Conservation (phyloP, 1,140 invertebrate genomes). For the Pachypsylla venusta region DNA sequence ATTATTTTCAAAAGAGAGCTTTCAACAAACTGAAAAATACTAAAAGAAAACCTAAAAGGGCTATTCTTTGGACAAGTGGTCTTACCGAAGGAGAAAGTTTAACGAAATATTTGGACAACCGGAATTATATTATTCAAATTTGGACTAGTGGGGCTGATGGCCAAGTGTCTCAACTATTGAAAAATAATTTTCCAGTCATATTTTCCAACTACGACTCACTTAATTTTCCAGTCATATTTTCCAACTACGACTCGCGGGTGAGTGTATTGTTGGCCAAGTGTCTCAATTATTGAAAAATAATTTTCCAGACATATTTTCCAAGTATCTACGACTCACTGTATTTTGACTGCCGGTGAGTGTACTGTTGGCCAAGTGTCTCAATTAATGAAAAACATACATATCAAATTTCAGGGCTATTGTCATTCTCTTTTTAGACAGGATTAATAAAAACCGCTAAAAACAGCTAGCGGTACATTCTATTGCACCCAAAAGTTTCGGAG, state of each 20-base stretch:
- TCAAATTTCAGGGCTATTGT: no score
- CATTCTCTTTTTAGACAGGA: no score
- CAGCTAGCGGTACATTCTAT: no score
- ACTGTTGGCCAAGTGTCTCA: no score
- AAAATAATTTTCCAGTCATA: slow-evolving; percentile 54
- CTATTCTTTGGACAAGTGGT: slow-evolving; percentile 69
- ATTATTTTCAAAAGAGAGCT: slow-evolving; percentile 37
- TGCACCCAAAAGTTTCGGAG: no score
- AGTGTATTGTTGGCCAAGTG: slow-evolving; percentile 23
- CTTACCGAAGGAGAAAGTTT: slow-evolving; percentile 50
- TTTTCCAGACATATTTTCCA: no score
- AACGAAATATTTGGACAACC: slow-evolving; percentile 46
- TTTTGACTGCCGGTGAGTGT: slow-evolving; percentile 51
- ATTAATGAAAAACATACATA: no score
- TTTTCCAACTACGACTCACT: slow-evolving; percentile 68
- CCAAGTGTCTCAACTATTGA: slow-evolving; percentile 43
- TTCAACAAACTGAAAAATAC: slow-evolving; percentile 11
- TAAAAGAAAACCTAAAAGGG: slow-evolving; percentile 38
- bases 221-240: slow-evolving; percentile 57
- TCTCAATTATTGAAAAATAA: slow-evolving; percentile 2
- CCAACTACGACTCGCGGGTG: slow-evolving; percentile 68
- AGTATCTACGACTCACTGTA: slow-evolving; percentile 47
- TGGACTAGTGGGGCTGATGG: slow-evolving; percentile 53
- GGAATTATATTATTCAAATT: slow-evolving; percentile 62
- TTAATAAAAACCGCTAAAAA: no score